Conservation (phyloP, 2,888 invertebrate genomes). For the Nebria salina region DNA sequence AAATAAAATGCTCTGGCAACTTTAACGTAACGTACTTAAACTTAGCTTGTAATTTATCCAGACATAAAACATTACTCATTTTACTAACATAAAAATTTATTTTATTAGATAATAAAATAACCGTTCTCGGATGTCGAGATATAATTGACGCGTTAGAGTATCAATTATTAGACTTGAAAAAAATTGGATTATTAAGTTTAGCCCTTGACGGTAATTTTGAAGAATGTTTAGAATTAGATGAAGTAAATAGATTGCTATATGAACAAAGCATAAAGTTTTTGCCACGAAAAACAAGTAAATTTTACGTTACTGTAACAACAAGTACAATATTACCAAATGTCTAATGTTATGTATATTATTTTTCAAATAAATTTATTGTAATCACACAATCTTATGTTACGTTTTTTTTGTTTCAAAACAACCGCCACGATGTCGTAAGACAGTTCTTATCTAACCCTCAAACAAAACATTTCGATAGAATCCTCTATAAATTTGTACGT, state of each 20-base stretch:
- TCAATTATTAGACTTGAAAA: constrained; percentile 48
- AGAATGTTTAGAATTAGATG: constrained; percentile 17
- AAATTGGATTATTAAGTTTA: constrained; percentile 50
- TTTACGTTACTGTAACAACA: neutral
- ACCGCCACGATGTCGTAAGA: constrained; percentile 25
- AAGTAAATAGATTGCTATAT: constrained; percentile 35
- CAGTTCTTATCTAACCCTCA: constrained; percentile 28
- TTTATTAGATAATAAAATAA: constrained; percentile 54
- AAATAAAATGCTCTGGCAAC: constrained; percentile 57
- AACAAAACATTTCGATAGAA: constrained; percentile 7
- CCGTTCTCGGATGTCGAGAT: constrained; percentile 49
- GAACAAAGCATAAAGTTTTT: constrained; percentile 52
- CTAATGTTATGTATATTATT: neutral
- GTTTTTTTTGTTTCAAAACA: constrained; percentile 22
- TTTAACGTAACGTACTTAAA: constrained; percentile 57
- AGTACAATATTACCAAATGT: neutral
- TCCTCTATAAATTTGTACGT: neutral
- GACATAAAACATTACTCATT: constrained; percentile 3
- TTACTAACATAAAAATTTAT: constrained; percentile 23
- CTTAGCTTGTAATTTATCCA: constrained; percentile 56
- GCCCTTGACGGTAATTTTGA: constrained; percentile 49
- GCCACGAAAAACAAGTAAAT: neutral
- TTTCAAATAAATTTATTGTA: neutral
- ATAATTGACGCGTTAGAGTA: constrained; percentile 53
- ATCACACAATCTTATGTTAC: neutral